phyloP scores from a whole-genome alignment of 30 jellyfish, hydroid and myxozoan genomes.

The Sanderia malayensis region DNA sequence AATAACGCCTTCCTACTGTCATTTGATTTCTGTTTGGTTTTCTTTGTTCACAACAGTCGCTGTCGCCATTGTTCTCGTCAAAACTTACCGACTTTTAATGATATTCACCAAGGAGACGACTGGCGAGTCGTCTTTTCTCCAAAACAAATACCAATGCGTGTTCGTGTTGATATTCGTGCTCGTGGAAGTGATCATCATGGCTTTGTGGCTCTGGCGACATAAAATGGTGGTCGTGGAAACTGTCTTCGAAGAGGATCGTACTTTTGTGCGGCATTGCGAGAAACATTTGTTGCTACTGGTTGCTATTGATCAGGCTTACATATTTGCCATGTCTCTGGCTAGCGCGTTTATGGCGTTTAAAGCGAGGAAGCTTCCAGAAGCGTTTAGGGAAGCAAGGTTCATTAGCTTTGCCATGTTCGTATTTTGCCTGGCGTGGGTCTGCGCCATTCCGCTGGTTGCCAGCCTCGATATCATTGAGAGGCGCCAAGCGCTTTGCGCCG shows the following conservation, averaged over 20 bases:
- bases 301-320: conserved; percentile 41
- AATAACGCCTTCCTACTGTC: conserved; percentile 37
- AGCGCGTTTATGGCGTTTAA: conserved; percentile 76
- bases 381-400: conserved; percentile 77
- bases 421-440: conserved; percentile 52
- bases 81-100: conserved; percentile 73
- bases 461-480: conserved; percentile 39
- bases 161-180: conserved; percentile 41
- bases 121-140: conserved; percentile 57
- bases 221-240: conserved; percentile 25
- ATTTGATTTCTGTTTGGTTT: conserved; percentile 46
- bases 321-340: conserved; percentile 36
- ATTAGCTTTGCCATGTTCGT: conserved; percentile 72
- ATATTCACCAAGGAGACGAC: conserved; percentile 57
- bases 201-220: conserved; percentile 29
- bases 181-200: conserved; percentile 35
- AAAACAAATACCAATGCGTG: conserved; percentile 60
- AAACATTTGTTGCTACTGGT: conserved; percentile 15
- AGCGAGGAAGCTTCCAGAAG: conserved; percentile 83
- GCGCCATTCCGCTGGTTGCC: conserved; percentile 58
- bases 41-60: conserved; percentile 53
- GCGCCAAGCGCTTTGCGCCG: conserved; percentile 23
- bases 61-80: conserved; percentile 52
- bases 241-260: conserved; percentile 5
- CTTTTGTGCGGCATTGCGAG: conserved; percentile 55